Evolutionary conservation across 2,113 vertebrate genomes (phyloP), one percentile per base, ranked within the genome.

Genomic region (Orcinus orca): DNA sequence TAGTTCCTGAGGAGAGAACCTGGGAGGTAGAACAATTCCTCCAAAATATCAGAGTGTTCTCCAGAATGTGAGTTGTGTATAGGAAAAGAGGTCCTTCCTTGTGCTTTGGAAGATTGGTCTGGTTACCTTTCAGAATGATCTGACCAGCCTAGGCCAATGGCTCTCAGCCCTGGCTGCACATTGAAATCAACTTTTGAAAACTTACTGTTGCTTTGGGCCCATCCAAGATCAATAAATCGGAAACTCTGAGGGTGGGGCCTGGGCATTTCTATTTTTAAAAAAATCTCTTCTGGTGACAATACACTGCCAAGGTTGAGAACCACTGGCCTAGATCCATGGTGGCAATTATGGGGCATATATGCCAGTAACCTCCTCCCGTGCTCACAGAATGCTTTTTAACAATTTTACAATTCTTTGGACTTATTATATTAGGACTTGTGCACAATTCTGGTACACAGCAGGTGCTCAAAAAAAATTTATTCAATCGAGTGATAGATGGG

Each of bases 151-250:
- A 71, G 33, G 55, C 13, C 36, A 73, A 3, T 80, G 82, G 4
- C 36, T 96, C 44, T 90, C 50, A 67, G 4, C 12, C 29, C 71
- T 94, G 29, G 53, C 13, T 81, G 5, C 38, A 47, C 20, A 41
- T 74, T 92, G 90, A 84, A 82, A 88, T 86, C 44, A 77, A 7
- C 70, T 96, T 93, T 88, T 29, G 70, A 94, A 97, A 94, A 87
- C 65, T 79, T 82, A 60, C 14, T 84, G 25, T 87, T 93, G n/a
- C 25, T 23, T 93, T 38, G 17, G 6, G 18, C 2, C 38, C 44
- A 88, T 3, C 47, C 31, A 47, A 94, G 36, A 76, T 93, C 12
- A 92, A 25, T 77, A 91, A 82, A 85, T 74, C 33, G 60, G 67
- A 88, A 65, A 86, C 5, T 87, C 18, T 76, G 50, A 81, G 58